Percentiles rank a stretch among this genome's conserved stretches.
Evolutionary conservation across 2,797 vertebrate species (phyloP).

Genomic region (Cynopterus sphinx): DNA sequence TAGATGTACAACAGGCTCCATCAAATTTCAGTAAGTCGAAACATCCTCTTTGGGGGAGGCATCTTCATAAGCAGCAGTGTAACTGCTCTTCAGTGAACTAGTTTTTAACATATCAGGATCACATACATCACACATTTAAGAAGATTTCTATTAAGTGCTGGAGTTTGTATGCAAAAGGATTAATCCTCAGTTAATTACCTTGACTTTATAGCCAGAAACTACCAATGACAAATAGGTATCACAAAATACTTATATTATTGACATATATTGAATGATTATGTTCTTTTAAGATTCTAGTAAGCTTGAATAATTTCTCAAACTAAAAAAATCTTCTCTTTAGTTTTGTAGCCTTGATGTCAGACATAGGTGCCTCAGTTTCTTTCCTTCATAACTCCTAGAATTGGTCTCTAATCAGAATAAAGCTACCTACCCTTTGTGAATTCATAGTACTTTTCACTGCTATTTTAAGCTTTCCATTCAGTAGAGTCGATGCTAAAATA

Average conservation of each 20-base stretch:
- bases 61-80: neutral
- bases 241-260: neutral
- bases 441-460: neutral
- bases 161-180: neutral
- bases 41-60: neutral
- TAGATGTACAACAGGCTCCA: neutral
- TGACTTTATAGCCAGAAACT: neutral
- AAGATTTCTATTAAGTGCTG: neutral
- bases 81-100: neutral
- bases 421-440: neutral
- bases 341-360: neutral
- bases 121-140: neutral
- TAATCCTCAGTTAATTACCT: neutral
- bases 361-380: neutral
- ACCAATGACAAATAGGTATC: neutral
- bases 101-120: neutral
- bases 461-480: conserved; percentile 1
- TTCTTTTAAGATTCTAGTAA: neutral
- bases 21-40: neutral
- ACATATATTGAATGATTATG: neutral
- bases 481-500: neutral
- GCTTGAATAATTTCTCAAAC: neutral
- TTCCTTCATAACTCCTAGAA: neutral
- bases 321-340: neutral
- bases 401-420: neutral